Conservation (phyloP, 2,113 vertebrate genomes). For the Carollia perspicillata region DNA sequence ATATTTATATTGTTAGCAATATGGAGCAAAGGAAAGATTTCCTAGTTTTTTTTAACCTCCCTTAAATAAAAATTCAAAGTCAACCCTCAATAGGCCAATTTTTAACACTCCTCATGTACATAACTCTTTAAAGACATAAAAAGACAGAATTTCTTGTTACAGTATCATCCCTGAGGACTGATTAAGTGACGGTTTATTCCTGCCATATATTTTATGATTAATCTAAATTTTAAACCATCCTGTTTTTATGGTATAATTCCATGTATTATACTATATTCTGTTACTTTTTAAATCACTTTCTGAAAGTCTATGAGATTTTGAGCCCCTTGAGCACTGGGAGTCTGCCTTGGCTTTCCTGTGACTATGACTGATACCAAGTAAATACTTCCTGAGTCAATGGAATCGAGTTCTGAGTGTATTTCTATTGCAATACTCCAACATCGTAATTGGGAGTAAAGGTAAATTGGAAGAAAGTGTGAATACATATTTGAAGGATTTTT, state of each 20-base stretch:
- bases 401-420: neutral
- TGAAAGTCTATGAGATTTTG: neutral
- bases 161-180: neutral
- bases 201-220: neutral
- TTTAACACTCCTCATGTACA: neutral
- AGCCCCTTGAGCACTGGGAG: neutral
- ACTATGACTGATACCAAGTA: neutral
- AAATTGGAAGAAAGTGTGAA: neutral
- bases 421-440: neutral
- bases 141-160: neutral
- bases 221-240: neutral
- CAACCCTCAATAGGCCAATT: neutral
- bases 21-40: neutral
- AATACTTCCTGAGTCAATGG: neutral
- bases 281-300: neutral
- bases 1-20: neutral
- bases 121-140: neutral
- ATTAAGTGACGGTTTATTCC: constrained; percentile 1
- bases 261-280: neutral
- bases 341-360: neutral
- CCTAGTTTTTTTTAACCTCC: neutral
- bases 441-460: neutral
- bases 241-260: neutral
- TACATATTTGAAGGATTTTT: neutral
- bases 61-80: neutral